phyloP scores from a whole-genome alignment of 1,140 invertebrate genomes.

The Zelostemma sp. region DNA sequence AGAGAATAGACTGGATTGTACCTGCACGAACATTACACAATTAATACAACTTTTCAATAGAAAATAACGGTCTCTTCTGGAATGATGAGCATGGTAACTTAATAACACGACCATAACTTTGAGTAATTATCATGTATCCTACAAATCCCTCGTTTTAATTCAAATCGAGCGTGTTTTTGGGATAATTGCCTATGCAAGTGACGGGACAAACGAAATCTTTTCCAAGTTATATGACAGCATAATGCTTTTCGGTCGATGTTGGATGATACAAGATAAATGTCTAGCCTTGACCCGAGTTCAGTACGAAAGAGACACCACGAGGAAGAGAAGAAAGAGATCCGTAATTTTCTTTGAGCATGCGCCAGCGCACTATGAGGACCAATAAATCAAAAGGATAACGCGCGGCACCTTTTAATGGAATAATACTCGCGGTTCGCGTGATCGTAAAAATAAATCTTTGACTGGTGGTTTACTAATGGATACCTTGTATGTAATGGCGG shows the following conservation, averaged over 20 bases:
- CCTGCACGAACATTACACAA: conserved; percentile 53
- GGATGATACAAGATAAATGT: conserved; percentile 18
- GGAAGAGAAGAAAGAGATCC: conserved; percentile 46
- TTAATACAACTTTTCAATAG: conserved; percentile 50
- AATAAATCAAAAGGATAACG: conserved; percentile 64
- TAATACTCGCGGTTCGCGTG: conserved; percentile 38
- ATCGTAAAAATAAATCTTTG: conserved; percentile 62
- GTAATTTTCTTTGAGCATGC: conserved; percentile 47
- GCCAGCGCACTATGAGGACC: conserved; percentile 51
- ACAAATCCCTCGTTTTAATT: no score
- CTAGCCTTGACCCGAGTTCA: conserved; percentile 32
- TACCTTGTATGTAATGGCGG: conserved; percentile 71
- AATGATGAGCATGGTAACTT: conserved; percentile 50
- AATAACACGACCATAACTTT: conserved; percentile 45
- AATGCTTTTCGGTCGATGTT: no score
- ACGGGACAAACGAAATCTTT: no score
- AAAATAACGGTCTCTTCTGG: conserved; percentile 53
- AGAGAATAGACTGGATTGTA: conserved; percentile 47
- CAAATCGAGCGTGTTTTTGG: no score
- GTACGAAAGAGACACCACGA: conserved; percentile 41
- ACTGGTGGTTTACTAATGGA: conserved; percentile 68
- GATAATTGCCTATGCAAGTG: no score
- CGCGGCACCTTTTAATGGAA: conserved; percentile 50
- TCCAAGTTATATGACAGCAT: no score
- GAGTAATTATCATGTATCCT: not conserved